Percentiles rank a stretch among this genome's conserved stretches.
These are phyloP conservation scores for Corvus hawaiiensis DNA, from an alignment of 2,113 vertebrate genomes.

Conservation along the genomic window DNA sequence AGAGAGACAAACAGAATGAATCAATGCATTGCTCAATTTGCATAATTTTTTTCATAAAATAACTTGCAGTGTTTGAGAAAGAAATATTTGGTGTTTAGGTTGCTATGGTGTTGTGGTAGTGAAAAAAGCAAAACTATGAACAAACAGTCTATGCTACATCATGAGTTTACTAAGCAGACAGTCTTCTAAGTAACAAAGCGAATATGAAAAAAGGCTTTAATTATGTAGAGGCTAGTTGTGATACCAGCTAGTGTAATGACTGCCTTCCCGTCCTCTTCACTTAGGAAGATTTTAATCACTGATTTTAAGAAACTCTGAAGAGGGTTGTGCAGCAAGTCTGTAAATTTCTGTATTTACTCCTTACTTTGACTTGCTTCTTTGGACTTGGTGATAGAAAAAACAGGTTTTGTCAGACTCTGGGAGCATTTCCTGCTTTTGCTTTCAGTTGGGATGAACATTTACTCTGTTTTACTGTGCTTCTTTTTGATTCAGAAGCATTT, in stretches of 20 bases:
- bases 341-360: neutral
- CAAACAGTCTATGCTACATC: neutral
- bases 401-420: neutral
- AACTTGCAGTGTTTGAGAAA: constrained; percentile 15
- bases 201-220: neutral
- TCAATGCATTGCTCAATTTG: neutral
- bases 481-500: neutral
- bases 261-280: neutral
- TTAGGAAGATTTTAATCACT: neutral
- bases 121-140: neutral
- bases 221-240: neutral
- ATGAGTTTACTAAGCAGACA: neutral
- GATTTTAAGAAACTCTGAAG: neutral
- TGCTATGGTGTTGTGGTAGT: constrained; percentile 2
- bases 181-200: neutral
- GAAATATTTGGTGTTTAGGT: constrained; percentile 42
- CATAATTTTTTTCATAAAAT: constrained; percentile 42
- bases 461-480: neutral
- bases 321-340: neutral
- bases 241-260: neutral
- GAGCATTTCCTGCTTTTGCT: neutral
- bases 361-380: neutral
- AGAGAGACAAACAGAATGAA: constrained; percentile 44
- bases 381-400: neutral
- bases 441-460: neutral